These are phyloP conservation scores for Lampris megalopsis DNA, from an alignment of 2,113 vertebrate species.

Conservation along the genomic window DNA sequence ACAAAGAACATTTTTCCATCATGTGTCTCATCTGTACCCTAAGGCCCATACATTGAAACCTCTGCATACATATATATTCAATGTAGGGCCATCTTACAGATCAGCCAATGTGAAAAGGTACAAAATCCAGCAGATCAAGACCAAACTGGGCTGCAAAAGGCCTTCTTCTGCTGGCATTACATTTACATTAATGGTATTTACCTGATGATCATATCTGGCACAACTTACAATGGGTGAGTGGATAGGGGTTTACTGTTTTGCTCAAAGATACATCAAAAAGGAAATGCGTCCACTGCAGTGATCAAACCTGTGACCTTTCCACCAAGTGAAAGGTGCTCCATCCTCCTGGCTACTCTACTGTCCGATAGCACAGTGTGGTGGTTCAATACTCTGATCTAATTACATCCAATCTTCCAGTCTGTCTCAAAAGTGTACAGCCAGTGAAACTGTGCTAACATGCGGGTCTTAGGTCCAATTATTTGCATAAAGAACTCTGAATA, in stretches of 20 bases:
- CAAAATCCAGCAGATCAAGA: background rate
- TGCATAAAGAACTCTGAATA: no score
- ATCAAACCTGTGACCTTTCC: conserved; percentile 46
- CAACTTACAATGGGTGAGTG: background rate
- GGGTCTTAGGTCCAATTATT: no score
- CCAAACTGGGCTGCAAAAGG: background rate
- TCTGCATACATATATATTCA: background rate
- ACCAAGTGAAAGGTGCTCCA: background rate
- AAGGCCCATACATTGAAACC: background rate
- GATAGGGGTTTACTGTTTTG: background rate
- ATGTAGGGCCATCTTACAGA: conserved; percentile 13
- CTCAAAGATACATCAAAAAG: conserved; percentile 5
- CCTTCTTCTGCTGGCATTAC: background rate
- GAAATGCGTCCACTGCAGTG: background rate
- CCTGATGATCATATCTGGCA: conserved; percentile 2
- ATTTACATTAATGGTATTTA: conserved; percentile 21
- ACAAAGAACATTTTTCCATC: no score
- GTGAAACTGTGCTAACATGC: background rate
- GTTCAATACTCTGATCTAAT: conserved; percentile 34
- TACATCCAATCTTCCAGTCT: conserved; percentile 24
- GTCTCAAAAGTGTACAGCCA: background rate
- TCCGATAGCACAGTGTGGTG: conserved; percentile 38
- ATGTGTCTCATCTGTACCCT: no score
- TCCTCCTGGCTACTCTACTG: background rate
- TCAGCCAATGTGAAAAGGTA: conserved; percentile 13